These are phyloP conservation scores for Lasioglossum vierecki DNA, from an alignment of 2,888 invertebrate species.

Conservation along the genomic window DNA sequence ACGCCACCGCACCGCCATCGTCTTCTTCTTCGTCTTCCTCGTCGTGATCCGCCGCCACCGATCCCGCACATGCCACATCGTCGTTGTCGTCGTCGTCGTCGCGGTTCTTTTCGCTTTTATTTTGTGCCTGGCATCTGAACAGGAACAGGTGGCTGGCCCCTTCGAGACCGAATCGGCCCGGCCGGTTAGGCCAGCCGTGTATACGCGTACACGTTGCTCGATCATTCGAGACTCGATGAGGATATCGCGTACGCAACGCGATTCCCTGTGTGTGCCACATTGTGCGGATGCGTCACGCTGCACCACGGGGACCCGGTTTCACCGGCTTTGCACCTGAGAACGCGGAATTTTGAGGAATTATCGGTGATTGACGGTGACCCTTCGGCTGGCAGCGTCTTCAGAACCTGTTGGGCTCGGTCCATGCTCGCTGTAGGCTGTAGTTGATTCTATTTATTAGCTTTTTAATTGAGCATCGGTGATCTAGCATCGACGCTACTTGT, in stretches of 20 bases:
- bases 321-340: conserved; percentile 26
- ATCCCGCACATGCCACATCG: conserved; percentile 69
- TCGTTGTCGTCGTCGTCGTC: conserved; percentile 41
- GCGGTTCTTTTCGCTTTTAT: conserved; percentile 64
- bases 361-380: not conserved
- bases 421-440: not conserved
- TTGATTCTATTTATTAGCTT: not conserved
- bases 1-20: conserved; percentile 22
- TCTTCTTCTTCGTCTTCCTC: conserved; percentile 21
- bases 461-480: not conserved
- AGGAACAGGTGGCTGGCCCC: conserved; percentile 72
- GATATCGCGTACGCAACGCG: not conserved
- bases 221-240: no score
- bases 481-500: no score
- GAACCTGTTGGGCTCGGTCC: not conserved
- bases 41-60: conserved; percentile 32
- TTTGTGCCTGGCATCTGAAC: conserved; percentile 64
- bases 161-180: conserved; percentile 40
- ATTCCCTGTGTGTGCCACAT: not conserved
- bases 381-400: not conserved
- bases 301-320: conserved; percentile 46
- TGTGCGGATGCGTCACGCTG: conserved; percentile 48
- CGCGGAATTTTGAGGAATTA: not conserved
- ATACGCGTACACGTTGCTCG: not conserved
- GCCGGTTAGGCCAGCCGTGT: conserved; percentile 18